Evolutionary conservation across 2,113 vertebrate genomes (phyloP).

Genomic region (Uria lomvia): DNA sequence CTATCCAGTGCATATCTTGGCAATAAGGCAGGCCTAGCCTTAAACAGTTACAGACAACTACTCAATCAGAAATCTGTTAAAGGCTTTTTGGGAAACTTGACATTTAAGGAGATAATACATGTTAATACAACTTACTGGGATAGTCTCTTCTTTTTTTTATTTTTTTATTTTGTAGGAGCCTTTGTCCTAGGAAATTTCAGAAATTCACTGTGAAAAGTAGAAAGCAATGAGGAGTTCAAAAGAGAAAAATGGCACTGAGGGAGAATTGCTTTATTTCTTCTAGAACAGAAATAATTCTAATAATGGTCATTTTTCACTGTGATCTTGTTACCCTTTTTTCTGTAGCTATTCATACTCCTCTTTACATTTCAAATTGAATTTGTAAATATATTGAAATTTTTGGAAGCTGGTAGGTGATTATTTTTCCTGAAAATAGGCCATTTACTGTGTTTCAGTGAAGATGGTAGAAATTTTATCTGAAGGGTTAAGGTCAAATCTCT

Average conservation of each 20-base stretch:
- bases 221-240: not conserved
- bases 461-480: not conserved
- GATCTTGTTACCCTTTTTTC: not conserved
- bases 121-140: not conserved
- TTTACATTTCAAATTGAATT: not conserved
- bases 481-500: not conserved
- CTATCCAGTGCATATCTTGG: accelerated
- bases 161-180: not conserved
- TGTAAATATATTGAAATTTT: not conserved
- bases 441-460: not conserved
- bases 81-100: not conserved
- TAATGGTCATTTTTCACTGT: not conserved
- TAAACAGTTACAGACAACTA: not conserved
- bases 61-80: not conserved
- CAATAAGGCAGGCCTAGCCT: not conserved
- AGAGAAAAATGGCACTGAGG: not conserved
- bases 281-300: not conserved
- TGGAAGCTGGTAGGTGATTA: not conserved
- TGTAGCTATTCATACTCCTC: not conserved
- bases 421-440: not conserved
- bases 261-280: not conserved
- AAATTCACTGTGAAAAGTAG: not conserved
- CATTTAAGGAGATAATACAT: not conserved
- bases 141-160: not conserved
- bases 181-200: not conserved